Conservation (phyloP, 2,113 vertebrate genomes). For the Oxyruncus cristatus region DNA sequence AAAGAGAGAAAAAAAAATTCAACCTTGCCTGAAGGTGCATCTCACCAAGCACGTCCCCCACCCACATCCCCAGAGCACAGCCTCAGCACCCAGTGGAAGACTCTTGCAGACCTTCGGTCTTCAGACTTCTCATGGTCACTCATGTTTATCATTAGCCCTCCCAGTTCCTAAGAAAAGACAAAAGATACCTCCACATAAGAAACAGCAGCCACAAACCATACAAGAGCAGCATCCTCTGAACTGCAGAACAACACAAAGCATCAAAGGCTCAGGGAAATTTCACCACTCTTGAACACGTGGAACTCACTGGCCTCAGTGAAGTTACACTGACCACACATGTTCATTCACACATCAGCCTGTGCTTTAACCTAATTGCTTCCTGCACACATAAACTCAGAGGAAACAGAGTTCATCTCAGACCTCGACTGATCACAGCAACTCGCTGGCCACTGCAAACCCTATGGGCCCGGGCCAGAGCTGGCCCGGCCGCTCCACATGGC, state of each 20-base stretch:
- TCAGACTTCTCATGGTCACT: not conserved
- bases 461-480: not conserved
- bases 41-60: rapidly evolving
- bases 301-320: not conserved
- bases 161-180: not conserved
- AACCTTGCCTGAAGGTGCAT: not conserved
- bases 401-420: not conserved
- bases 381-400: not conserved
- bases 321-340: not conserved
- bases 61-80: not conserved
- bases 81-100: not conserved
- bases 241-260: not conserved
- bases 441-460: not conserved
- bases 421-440: not conserved
- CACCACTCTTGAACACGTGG: rapidly evolving
- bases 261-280: not conserved
- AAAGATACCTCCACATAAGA: not conserved
- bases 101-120: not conserved
- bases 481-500: not conserved
- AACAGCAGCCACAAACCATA: not conserved
- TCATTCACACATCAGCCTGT: not conserved
- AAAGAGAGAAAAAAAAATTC: not conserved
- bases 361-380: not conserved
- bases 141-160: not conserved
- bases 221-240: not conserved